A percentile compares a stretch with the other conserved stretches of the same genome.
phyloP scores from a whole-genome alignment of 1,140 invertebrate genomes.

The Platyscapa corneri region DNA sequence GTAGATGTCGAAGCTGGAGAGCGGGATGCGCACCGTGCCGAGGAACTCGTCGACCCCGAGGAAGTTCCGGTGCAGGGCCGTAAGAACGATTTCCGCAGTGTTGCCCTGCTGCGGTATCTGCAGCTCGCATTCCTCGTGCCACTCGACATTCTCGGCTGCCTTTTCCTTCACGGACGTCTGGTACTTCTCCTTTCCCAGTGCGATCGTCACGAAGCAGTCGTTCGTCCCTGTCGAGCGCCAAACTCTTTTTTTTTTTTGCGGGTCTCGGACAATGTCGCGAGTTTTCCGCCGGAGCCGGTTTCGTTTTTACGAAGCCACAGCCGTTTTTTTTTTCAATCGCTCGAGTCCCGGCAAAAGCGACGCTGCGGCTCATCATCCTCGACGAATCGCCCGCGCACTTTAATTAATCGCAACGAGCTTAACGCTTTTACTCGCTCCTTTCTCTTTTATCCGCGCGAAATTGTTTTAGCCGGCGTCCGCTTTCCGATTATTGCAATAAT shows the following conservation, averaged over 20 bases:
- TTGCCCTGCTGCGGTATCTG: slow-evolving; percentile 92
- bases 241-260: not conserved
- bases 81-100: slow-evolving; percentile 88
- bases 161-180: slow-evolving; percentile 97
- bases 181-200: slow-evolving; percentile 95
- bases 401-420: not conserved
- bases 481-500: too few relatives aligned
- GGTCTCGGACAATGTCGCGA: not conserved
- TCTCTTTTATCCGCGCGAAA: not conserved
- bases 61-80: slow-evolving; percentile 90
- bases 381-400: too few relatives aligned
- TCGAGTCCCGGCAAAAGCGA: not conserved
- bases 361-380: not conserved
- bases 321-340: not conserved
- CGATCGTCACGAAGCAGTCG: slow-evolving; percentile 96
- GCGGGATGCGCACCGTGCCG: slow-evolving; percentile 86
- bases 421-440: not conserved
- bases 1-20: slow-evolving; percentile 91
- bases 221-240: slow-evolving; percentile 80
- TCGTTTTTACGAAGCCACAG: too few relatives aligned
- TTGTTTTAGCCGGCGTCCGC: too few relatives aligned
- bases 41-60: slow-evolving; percentile 95
- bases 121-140: slow-evolving; percentile 97
- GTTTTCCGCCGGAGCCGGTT: too few relatives aligned
- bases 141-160: slow-evolving; percentile 86